Base-by-base conservation (phyloP, 1,140 invertebrate species). In the Leptopilina boulardi region DNA sequence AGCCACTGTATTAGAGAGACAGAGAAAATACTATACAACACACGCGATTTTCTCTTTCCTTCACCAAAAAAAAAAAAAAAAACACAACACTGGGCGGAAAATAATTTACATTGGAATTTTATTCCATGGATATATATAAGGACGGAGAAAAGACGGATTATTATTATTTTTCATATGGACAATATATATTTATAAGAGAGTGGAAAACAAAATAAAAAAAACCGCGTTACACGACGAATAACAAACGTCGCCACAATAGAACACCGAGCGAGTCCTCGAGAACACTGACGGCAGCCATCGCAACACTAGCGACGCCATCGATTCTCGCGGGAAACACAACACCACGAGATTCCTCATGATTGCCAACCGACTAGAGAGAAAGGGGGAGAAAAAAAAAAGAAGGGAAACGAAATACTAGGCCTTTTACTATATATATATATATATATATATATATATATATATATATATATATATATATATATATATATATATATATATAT, bases 271-370 rank as follows among this genome's bases (percentile, higher is more conserved):
- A 88, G 87, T 82, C 87, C n/a, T 87, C 87, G 87, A 78, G 87
- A 89, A 82, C 85, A 91, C 88, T 89, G 89, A 91, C 77, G 83
- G 87, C 88, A 83, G 89, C 89, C 87, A 89, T 88, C 30, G 87
- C 88, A 84, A 87, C 70, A 71, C 56, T 19, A 74, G 82, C 89
- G 88, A 83, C 87, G 74, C 83, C 81, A 80, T 23, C 80, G 87
- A 42, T 71, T 59, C 70, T 75, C 70, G 26, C 56, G 56, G 23
- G 56, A 66, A 66, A 23, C 21, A 66, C 21, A 26, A 71, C n/a
- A n/a, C 74, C 79, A 77, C 77, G 78, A 78, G 83, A 79, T 79
- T 66, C 56, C 19, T 23, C 15, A 8, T 19, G 47, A 51, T 70
- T 74, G 18, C 47, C 19, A 41, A 70, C 38, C 70, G 59, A 34